Evolutionary conservation across 2,797 vertebrate species (phyloP).

Genomic region (Carduelis carduelis): DNA sequence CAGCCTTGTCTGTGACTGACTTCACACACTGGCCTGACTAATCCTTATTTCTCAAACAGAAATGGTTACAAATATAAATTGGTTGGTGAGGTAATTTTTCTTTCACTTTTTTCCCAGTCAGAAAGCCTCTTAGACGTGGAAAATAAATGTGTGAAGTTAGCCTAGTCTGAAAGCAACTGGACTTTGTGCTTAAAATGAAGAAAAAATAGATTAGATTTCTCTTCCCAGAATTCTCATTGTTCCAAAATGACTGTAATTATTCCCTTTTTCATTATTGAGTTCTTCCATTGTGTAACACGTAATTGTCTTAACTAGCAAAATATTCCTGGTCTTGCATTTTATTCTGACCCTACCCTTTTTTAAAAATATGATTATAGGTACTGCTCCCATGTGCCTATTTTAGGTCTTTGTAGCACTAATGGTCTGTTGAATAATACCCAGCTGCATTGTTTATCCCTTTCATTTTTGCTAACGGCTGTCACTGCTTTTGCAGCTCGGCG

Average conservation of each 20-base stretch:
- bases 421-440: not conserved
- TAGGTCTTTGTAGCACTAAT: not conserved
- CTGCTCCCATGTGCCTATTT: not conserved
- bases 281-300: not conserved
- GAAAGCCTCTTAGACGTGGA: not conserved
- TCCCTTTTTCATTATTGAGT: not conserved
- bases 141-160: not conserved
- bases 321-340: not conserved
- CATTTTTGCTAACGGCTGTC: not conserved
- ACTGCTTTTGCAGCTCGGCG: not conserved
- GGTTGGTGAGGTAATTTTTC: not conserved
- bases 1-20: not conserved
- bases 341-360: not conserved
- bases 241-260: constrained; percentile 53
- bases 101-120: not conserved
- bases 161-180: not conserved
- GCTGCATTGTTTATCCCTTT: not conserved
- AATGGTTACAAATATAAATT: not conserved
- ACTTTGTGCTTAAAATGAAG: not conserved
- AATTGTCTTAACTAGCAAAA: constrained; percentile 12
- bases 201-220: not conserved
- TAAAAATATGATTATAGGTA: not conserved
- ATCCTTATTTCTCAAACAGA: not conserved
- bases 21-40: not conserved
- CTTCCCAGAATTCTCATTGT: constrained; percentile 26